Conservation (phyloP, 2,113 vertebrate species). For the Engystomops pustulosus region DNA sequence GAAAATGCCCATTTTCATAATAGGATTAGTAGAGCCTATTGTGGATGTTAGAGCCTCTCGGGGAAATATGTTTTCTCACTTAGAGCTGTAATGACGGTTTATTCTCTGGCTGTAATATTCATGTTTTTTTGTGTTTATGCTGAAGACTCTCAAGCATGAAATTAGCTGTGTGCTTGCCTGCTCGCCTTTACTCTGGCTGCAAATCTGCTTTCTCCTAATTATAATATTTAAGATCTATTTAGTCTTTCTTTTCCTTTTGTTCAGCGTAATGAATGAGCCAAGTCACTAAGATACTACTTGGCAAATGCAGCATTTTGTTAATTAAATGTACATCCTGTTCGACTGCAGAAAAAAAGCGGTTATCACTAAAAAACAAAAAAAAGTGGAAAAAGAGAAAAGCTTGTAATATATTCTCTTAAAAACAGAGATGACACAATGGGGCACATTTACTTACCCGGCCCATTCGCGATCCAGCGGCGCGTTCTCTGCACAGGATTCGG, state of each 20-base stretch:
- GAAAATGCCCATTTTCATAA: slow-evolving; percentile 34
- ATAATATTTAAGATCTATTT: slow-evolving; percentile 46
- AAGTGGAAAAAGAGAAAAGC: neutral
- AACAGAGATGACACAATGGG: neutral
- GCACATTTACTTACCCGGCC: no score
- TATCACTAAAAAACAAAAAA: neutral
- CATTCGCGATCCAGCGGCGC: no score
- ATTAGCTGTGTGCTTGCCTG: slow-evolving; percentile 18
- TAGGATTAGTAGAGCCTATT: slow-evolving; percentile 42
- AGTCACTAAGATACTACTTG: slow-evolving; percentile 12
- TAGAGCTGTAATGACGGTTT: slow-evolving; percentile 40
- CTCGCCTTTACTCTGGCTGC: slow-evolving; percentile 3
- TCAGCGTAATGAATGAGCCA: slow-evolving; percentile 11
- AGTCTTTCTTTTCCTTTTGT: slow-evolving; percentile 1
- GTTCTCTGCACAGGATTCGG: no score
- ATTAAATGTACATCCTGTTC: slow-evolving; percentile 14
- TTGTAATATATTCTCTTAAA: neutral
- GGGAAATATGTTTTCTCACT: slow-evolving; percentile 48
- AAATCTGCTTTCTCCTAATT: slow-evolving; percentile 42
- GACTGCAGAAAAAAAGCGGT: neutral
- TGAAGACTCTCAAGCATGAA: slow-evolving; percentile 49
- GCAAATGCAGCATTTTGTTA: slow-evolving; percentile 3
- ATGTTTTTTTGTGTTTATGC: slow-evolving; percentile 32
- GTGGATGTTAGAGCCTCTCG: slow-evolving; percentile 20
- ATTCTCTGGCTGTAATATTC: slow-evolving; percentile 37